A percentile compares a stretch with the other conserved stretches of the same genome.
Conservation (phyloP, 2,113 vertebrate genomes). For the Embiotoca jacksoni region DNA sequence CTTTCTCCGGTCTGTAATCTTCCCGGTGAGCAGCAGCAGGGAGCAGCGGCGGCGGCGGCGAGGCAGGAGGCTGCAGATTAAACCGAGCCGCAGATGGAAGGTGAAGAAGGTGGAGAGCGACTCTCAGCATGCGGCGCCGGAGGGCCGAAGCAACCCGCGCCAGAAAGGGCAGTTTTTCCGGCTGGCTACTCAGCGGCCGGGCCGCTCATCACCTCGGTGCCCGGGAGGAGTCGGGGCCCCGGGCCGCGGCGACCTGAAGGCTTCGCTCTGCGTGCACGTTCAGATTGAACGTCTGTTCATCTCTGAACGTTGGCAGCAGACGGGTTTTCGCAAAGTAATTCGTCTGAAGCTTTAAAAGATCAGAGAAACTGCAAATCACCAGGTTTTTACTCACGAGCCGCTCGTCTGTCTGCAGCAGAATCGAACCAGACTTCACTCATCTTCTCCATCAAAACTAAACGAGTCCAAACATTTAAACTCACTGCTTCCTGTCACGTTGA, state of each 20-base stretch:
- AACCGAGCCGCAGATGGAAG: conserved; percentile 60
- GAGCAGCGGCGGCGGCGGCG: conserved; percentile 22
- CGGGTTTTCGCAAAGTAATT: no score
- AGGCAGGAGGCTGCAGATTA: conserved; percentile 59
- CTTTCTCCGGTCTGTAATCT: conserved; percentile 47
- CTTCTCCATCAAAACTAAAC: no score
- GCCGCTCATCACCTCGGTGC: conserved; percentile 49
- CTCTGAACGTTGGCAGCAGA: no score
- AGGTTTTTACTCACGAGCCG: no score
- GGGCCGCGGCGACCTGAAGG: no score
- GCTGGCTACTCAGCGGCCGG: conserved; percentile 59
- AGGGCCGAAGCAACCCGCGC: conserved; percentile 35
- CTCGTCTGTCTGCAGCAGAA: no score
- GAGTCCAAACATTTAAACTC: no score
- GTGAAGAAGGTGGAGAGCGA: conserved; percentile 34
- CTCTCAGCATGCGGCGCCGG: conserved; percentile 19
- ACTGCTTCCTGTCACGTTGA: no score
- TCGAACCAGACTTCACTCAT: no score
- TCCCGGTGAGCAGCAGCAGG: conserved; percentile 42
- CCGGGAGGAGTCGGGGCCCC: background rate
- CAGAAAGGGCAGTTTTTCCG: conserved; percentile 70
- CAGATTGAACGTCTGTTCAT: no score
- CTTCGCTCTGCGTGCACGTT: no score
- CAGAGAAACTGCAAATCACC: background rate
- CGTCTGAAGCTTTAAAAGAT: background rate